Evolutionary conservation across 2,797 vertebrate genomes (phyloP).

Genomic region (Bradypodion pumilum): DNA sequence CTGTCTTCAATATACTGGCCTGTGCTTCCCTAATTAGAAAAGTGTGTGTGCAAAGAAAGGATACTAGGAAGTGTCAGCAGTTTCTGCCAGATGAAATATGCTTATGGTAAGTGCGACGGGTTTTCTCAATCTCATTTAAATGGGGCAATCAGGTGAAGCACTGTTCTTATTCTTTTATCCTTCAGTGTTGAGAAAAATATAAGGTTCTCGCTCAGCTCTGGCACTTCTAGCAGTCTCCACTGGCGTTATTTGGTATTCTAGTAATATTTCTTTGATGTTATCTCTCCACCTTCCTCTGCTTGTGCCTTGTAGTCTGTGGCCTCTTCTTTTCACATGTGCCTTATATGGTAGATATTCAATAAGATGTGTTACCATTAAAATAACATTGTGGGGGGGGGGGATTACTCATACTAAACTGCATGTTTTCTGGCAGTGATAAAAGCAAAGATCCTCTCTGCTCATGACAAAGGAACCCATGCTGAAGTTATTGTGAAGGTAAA

Average conservation of each 20-base stretch:
- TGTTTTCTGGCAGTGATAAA: slow-evolving; percentile 83
- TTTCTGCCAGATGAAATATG: slow-evolving; percentile 87
- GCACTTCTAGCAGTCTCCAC: too few species aligned
- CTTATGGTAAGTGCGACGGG: slow-evolving; percentile 81
- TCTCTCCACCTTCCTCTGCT: too few species aligned
- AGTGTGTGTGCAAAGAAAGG: slow-evolving; percentile 89
- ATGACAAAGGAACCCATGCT: slow-evolving; percentile 91
- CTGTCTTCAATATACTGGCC: neutral
- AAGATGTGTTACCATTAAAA: neutral
- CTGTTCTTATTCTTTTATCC: too few species aligned
- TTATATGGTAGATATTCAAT: too few species aligned
- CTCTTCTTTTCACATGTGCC: too few species aligned
- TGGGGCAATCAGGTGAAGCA: neutral
- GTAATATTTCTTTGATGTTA: too few species aligned
- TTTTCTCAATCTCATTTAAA: slow-evolving; percentile 10
- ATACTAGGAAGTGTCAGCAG: slow-evolving; percentile 80
- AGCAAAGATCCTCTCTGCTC: slow-evolving; percentile 86
- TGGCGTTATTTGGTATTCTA: too few species aligned
- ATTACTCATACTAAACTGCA: slow-evolving; percentile 1
- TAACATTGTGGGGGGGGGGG: slow-evolving; percentile 24
- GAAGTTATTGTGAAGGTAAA: slow-evolving; percentile 88
- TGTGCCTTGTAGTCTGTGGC: too few species aligned
- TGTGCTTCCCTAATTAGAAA: slow-evolving; percentile 75
- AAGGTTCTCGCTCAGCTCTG: too few species aligned
- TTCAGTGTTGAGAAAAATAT: too few species aligned